Base-by-base conservation (phyloP, 2,113 vertebrate genomes). In the Phrynosoma blainvillii region DNA sequence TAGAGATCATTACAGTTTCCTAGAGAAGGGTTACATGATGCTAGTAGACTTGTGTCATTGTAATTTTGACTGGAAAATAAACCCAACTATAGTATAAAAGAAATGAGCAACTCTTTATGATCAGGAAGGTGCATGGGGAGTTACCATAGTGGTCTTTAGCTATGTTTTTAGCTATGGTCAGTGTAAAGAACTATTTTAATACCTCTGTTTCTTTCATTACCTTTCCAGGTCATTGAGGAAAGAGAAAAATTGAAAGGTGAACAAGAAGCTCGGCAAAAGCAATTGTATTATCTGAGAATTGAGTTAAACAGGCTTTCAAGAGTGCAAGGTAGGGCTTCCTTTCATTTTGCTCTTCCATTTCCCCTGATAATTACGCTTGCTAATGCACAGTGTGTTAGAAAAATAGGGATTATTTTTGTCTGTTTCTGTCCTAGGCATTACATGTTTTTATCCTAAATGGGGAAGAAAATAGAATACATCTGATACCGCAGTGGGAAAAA, bases 251-350 rank as follows among this genome's bases (percentile, higher is more conserved):
- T 99, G 84, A 98, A 95, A 95, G 96, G 94, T 90, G 98, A 99
- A 56, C 92, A 96, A 91, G 98, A 98, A 86, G 87, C 96, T 14
- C 96, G 97, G 52, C 97, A 98, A 93, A 98, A 98, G 92, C 99
- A 98, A 91, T 98, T 99, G 92, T 98, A 98, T 77, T 98, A 97
- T 94, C 97, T 99, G 84, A 97, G 97, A 90, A 98, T 98, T 76
- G 99, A 99, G 91, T 92, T 99, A 95, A 98, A 99, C 94, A 96
- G 98, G 68, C 97, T 99, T 91, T 95, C 98, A 88, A 98, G 98
- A 94, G 98, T 99, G 23, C 98, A 99, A 98, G 99, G 99, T 99
- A 96, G 90, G 78, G 90, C 84, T 21, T 62, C 78, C 65, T 0
- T 3, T 2, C 10, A 30, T 18, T 5, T 40, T 0, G 0, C 18